These are phyloP conservation scores for Rhinolophus ferrumequinum DNA, from an alignment of 2,113 vertebrate species.

Conservation along the genomic window DNA sequence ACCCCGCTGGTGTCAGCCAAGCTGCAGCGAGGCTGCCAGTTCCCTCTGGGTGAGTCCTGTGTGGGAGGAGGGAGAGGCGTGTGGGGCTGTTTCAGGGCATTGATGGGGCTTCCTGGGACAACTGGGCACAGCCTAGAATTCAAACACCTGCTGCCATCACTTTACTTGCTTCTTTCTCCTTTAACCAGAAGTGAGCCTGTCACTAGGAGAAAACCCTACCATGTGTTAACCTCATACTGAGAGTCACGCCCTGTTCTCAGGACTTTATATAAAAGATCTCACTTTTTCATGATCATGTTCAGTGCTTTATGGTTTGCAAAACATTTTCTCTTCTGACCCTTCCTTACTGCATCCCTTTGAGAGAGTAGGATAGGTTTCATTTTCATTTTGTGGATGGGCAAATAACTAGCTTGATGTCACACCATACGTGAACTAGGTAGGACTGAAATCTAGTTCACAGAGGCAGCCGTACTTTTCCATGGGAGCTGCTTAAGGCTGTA, in stretches of 20 bases:
- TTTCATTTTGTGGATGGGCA: background rate
- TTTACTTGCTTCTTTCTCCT: background rate
- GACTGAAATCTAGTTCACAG: background rate
- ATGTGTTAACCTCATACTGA: background rate
- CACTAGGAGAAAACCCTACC: background rate
- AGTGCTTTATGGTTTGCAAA: background rate
- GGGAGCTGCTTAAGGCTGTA: background rate
- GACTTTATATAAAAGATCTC: background rate
- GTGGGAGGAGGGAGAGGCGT: background rate
- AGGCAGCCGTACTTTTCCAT: background rate
- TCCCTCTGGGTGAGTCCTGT: background rate
- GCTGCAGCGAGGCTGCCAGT: background rate
- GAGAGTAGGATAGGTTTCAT: background rate
- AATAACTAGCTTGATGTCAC: background rate
- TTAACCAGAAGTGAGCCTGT: background rate
- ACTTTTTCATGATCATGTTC: background rate
- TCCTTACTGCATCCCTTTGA: background rate
- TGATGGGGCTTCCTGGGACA: background rate
- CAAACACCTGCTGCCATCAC: background rate
- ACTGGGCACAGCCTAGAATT: background rate
- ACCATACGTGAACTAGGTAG: background rate
- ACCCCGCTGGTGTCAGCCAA: background rate
- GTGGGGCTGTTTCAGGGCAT: background rate
- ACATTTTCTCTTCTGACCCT: background rate
- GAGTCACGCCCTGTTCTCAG: background rate